Evolutionary conservation across 2,113 vertebrate species (phyloP).

Genomic region (Meriones unguiculatus): DNA sequence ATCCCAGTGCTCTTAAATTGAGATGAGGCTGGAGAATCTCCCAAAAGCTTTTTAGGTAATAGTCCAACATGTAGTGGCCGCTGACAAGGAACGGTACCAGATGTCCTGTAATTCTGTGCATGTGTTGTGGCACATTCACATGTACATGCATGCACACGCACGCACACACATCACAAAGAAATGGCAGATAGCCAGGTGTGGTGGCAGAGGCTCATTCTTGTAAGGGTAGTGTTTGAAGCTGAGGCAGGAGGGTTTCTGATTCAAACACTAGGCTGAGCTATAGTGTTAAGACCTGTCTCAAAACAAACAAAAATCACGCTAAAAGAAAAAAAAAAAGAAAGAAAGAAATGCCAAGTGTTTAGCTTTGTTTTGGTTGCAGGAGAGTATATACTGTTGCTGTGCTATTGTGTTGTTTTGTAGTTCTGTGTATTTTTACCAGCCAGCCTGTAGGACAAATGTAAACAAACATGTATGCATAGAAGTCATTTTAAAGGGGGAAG

Average conservation of each 20-base stretch:
- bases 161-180: neutral
- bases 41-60: neutral
- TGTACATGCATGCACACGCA: neutral
- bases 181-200: neutral
- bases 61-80: neutral
- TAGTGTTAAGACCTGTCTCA: neutral
- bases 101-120: neutral
- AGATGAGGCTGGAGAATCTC: neutral
- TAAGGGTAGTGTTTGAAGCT: neutral
- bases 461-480: neutral
- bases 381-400: neutral
- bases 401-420: conserved; percentile 4
- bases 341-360: neutral
- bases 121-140: neutral
- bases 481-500: conserved; percentile 30
- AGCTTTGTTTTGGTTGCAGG: conserved; percentile 50
- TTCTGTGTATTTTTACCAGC: conserved; percentile 35
- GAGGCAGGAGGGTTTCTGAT: neutral
- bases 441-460: conserved; percentile 6
- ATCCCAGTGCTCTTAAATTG: neutral
- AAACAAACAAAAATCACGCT: neutral
- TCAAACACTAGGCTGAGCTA: neutral
- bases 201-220: neutral
- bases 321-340: neutral
- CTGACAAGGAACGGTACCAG: neutral